Evolutionary conservation across 2,797 vertebrate genomes (phyloP).

Genomic region (Meda fulgida): DNA sequence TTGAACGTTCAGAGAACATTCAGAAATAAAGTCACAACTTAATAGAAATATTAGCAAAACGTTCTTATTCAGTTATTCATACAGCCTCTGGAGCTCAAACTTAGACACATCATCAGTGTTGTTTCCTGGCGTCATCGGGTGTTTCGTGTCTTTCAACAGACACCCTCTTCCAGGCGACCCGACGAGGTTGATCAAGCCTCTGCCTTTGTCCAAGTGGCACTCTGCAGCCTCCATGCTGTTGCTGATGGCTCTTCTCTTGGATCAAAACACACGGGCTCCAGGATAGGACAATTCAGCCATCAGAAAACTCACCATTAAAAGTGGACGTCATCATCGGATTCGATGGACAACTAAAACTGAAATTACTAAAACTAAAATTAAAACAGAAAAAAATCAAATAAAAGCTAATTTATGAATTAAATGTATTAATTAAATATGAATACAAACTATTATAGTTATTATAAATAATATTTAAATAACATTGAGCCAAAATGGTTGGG

Average conservation of each 20-base stretch:
- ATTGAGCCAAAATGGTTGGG: background rate
- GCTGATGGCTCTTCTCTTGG: background rate
- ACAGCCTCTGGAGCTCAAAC: background rate
- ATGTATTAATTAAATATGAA: background rate
- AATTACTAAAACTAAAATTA: background rate
- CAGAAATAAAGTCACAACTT: too few species aligned
- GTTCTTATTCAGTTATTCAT: background rate
- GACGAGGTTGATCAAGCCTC: background rate
- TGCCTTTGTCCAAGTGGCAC: background rate
- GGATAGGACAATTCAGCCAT: too few species aligned
- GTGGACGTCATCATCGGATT: too few species aligned
- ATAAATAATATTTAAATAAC: background rate
- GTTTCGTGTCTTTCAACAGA: background rate
- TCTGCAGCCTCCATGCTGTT: background rate
- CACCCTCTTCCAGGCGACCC: too few species aligned
- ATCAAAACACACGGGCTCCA: too few species aligned
- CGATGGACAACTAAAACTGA: too few species aligned
- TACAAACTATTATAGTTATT: background rate
- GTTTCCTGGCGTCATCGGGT: background rate
- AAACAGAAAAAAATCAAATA: background rate
- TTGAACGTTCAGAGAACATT: too few species aligned
- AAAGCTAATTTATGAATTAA: background rate
- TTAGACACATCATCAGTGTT: background rate
- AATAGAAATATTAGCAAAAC: too few species aligned
- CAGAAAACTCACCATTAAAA: too few species aligned